A percentile compares a stretch with the other conserved stretches of the same genome.
Conservation (phyloP, 1,140 invertebrate genomes). For the Caligus rogercresseyi region DNA sequence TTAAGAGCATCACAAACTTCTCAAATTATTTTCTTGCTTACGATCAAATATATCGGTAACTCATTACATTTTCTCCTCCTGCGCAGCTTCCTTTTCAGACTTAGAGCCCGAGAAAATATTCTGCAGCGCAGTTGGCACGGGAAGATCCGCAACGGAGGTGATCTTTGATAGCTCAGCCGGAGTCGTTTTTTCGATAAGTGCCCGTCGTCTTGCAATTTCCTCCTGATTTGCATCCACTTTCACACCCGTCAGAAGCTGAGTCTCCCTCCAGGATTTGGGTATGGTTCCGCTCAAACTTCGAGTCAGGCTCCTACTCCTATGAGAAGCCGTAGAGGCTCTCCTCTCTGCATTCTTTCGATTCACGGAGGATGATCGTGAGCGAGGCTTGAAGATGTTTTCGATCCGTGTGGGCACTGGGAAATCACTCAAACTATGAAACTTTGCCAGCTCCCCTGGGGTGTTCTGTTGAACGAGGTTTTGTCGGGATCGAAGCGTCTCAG, state of each 20-base stretch:
- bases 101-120: conserved; percentile 1
- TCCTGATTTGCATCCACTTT: conserved; percentile 6
- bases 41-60: too few species aligned
- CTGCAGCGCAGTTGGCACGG: conserved; percentile 9
- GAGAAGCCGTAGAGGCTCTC: not conserved
- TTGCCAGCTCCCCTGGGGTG: not conserved
- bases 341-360: not conserved
- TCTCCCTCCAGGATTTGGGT: conserved; percentile 2
- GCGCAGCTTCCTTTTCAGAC: not conserved
- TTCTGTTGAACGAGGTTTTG: not conserved
- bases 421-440: not conserved
- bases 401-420: conserved; percentile 3
- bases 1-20: too few species aligned
- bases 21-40: too few species aligned
- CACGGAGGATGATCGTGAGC: not conserved
- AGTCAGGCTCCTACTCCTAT: not conserved
- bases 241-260: conserved; percentile 4
- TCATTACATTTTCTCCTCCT: not conserved
- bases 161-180: conserved; percentile 17
- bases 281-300: not conserved
- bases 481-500: not conserved
- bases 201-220: not conserved
- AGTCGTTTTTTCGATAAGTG: conserved; percentile 1
- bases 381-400: conserved; percentile 11
- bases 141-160: conserved; percentile 13